Evolutionary conservation across 2,113 vertebrate species (phyloP).

Genomic region (Pelecanus crispus): DNA sequence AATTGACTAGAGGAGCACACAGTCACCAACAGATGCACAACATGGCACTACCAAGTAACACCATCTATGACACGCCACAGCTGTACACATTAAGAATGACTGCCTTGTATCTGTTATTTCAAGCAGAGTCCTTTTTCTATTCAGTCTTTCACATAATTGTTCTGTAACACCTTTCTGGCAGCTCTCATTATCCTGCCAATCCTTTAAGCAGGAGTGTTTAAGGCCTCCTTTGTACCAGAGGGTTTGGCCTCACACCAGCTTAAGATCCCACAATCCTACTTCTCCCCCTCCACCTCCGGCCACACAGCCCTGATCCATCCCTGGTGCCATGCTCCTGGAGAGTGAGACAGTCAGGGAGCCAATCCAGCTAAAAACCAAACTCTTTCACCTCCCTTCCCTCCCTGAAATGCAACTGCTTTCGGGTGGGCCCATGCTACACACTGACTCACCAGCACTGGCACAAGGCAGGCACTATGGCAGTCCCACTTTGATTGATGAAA

Average conservation of each 20-base stretch:
- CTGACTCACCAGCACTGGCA: not conserved
- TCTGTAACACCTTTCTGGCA: not conserved
- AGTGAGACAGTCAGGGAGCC: not conserved
- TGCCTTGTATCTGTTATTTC: not conserved
- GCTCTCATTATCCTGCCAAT: not conserved
- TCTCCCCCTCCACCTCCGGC: not conserved
- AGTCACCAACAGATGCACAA: not conserved
- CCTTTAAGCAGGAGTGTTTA: not conserved
- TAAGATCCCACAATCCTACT: not conserved
- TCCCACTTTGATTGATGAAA: not conserved
- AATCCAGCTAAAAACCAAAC: not conserved
- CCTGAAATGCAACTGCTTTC: not conserved
- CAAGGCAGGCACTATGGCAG: not conserved
- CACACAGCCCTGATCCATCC: not conserved
- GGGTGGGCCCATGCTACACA: not conserved
- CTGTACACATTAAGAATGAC: slow-evolving; percentile 31
- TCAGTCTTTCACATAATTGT: not conserved
- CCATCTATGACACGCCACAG: not conserved
- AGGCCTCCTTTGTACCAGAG: not conserved
- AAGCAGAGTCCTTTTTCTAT: not conserved
- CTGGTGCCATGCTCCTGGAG: not conserved
- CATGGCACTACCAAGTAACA: slow-evolving; percentile 18
- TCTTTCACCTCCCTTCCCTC: not conserved
- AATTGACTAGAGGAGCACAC: not conserved
- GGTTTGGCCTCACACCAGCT: not conserved